Base-by-base conservation (phyloP, 2,888 invertebrate species). In the Netelia inedita region DNA sequence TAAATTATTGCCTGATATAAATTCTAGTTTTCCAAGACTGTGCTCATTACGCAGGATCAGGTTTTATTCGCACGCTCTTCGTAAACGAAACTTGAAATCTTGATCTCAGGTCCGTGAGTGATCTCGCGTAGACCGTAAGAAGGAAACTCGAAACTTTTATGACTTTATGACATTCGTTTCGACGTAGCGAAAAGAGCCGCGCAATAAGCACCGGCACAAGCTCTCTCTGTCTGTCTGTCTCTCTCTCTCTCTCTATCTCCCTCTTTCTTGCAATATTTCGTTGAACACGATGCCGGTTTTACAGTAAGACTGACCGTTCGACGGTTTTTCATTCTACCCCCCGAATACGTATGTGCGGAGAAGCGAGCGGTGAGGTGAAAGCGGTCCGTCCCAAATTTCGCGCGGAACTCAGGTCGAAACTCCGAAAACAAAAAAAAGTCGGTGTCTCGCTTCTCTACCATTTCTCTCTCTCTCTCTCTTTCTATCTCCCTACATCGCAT, bases 351-450 rank as follows among this genome's bases (percentile, higher is more conserved):
- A 72, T 72, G 53, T 41, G 43, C 79, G 65, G 71, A 65, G 68
- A 21, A 59, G 23, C 35, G 14, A 74, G 73, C 35, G 23, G 43
- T 73, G 78, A 87, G 79, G 86, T 85, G 83, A 88, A 86, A 82
- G 86, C 79, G 85, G 74, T 46, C 59, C 81, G 85, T 82, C 82
- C 84, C 81, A 79, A 87, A 85, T 84, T 82, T 86, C 75, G 76
- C 87, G 85, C 83, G 79, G 65, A 76, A 55, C 78, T 75, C 79
- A 72, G 86, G 80, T 81, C 85, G 74, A 61, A 82, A 72, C 59
- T 82, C 19, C 68, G 65, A 65, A 75, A 85, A 75, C 50, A 63
- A 79, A 85, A 82, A 82, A 82, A 83, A 83, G 73, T 41, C 55
- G 46, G 41, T 41, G 10, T 46, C 41, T 73, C 23, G 50, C 28